Base-by-base conservation (phyloP, 2,113 vertebrate genomes). In the Pterocles orientalis region DNA sequence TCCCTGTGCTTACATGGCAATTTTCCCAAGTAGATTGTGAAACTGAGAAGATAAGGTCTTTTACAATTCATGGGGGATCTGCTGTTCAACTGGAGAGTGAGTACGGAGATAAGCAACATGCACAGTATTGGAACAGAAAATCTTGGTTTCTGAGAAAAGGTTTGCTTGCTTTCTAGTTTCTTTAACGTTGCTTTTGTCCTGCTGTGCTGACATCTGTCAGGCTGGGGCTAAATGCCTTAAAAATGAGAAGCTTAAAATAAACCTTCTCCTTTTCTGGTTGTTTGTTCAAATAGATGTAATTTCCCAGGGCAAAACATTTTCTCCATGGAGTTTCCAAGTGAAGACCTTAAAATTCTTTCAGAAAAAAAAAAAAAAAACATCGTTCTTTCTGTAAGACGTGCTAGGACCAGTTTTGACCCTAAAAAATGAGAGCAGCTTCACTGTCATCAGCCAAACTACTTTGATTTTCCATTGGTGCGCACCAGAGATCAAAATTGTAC, bases 41-140 rank as follows among this genome's bases (percentile, higher is more conserved):
- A 96, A 95, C 39, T 76, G 92, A 96, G 95, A 88, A 94, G 95
- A 65, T 87, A 94, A 95, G 83, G 92, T 83, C 51, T 62, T 70
- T 88, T 64, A 78, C 60, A 94, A 69, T 81, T 88, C 86, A 53
- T n/a, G 36, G 81, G 77, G 54, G 82, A 90, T 53, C 81, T 96
- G 86, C 82, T 86, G 4, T 79, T 86, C 72, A 75, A 2, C 53
- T 89, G 65, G 41, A 65, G 61, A 93, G 25, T 0, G 0, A 86
- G 41, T n/a, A 64, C 41, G 76, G 71, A 96, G 92, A 94, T 90
- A 93, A 95, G 92, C 68, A 90, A 66, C 39, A 81, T 28, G 60
- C 71, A 92, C 93, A 86, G 54, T 19, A 75, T 10, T 64, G 21
- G 65, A 93, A 81, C 43, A 48, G 5, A 68, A 92, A 90, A n/a